These are phyloP conservation scores for Ciconia nigra DNA, from an alignment of 2,797 vertebrate genomes.

Conservation along the genomic window DNA sequence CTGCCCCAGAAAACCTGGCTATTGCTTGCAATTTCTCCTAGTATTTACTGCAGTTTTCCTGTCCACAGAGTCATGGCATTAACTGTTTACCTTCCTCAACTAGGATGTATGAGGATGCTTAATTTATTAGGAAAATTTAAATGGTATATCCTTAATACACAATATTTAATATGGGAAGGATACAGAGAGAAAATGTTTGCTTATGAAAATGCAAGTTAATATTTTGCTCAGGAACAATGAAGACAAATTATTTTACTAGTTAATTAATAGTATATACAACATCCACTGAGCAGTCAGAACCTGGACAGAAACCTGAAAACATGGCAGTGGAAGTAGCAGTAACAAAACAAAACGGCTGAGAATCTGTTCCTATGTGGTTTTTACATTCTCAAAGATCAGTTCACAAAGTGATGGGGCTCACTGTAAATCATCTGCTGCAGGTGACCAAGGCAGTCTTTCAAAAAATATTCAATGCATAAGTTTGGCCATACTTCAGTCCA, in stretches of 20 bases:
- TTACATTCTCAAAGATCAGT: neutral
- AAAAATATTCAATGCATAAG: neutral
- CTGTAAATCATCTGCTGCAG: neutral
- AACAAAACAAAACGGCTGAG: neutral
- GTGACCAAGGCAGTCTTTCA: neutral
- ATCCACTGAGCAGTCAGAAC: neutral
- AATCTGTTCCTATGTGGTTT: neutral
- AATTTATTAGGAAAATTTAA: neutral
- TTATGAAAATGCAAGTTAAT: neutral
- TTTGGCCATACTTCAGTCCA: neutral
- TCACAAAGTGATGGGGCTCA: neutral
- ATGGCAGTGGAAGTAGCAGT: neutral
- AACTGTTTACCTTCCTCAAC: neutral
- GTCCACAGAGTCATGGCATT: neutral
- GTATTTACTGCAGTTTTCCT: neutral
- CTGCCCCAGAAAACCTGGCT: neutral
- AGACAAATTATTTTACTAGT: neutral
- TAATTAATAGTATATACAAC: neutral
- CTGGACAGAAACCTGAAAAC: neutral
- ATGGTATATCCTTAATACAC: neutral
- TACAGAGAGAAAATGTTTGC: neutral
- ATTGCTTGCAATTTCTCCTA: neutral
- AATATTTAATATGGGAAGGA: neutral
- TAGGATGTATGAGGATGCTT: neutral
- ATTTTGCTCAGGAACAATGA: neutral